Conservation (phyloP, 2,113 vertebrate genomes). For the Mus pahari region DNA sequence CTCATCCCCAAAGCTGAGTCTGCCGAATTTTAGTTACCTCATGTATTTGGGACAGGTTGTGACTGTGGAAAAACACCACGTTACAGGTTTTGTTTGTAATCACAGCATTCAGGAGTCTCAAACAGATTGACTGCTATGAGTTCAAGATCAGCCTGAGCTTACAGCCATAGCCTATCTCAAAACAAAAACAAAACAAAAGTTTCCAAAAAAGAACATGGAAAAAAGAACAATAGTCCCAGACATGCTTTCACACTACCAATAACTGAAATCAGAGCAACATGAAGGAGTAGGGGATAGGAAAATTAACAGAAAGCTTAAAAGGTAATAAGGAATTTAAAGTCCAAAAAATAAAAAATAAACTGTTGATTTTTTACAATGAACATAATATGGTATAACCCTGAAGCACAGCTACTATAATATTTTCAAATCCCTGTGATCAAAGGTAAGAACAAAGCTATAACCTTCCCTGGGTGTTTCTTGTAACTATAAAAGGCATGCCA, state of each 20-base stretch:
- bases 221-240: not conserved
- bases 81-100: not conserved
- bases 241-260: not conserved
- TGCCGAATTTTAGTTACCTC: slow-evolving; percentile 36
- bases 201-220: not conserved
- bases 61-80: slow-evolving; percentile 67
- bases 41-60: slow-evolving; percentile 47
- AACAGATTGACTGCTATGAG: not conserved
- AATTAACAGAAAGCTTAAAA: not conserved
- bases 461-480: not conserved
- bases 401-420: not conserved
- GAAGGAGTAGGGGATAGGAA: not conserved
- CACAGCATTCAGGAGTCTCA: not conserved
- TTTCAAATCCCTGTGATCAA: not conserved
- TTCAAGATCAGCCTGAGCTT: not conserved
- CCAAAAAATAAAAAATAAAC: not conserved
- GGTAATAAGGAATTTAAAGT: not conserved
- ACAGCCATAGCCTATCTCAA: not conserved
- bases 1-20: not conserved
- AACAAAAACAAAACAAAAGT: not conserved
- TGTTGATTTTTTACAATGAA: not conserved
- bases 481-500: not conserved
- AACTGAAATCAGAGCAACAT: not conserved
- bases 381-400: not conserved
- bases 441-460: not conserved